Base-by-base conservation (phyloP, 2,113 vertebrate genomes). In the Trichechus manatus region DNA sequence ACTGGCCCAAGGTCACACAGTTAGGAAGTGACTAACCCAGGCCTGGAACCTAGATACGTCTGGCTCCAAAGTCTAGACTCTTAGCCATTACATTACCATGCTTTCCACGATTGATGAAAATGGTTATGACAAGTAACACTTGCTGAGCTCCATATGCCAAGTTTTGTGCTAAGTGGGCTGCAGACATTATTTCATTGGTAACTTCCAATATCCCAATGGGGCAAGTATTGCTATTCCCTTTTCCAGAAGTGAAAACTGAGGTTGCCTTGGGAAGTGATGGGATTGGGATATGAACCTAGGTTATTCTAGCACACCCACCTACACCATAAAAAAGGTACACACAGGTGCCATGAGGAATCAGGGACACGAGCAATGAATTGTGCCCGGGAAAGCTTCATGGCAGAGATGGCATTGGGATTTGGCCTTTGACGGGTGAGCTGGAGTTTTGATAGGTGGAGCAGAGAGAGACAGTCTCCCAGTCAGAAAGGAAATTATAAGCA, bases 1-100 rank as follows among this genome's bases (percentile, higher is more conserved):
- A 95, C 89, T 87, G 79, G 44, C 20, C n/a, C 20, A 96, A 94
- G 91, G 91, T 92, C 95, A 87, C 33, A 81, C 50, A 56, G 82
- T 90, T 89, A 95, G 53, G 50, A 92, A 78, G 47, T 95, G 75
- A 83, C 5, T 3, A 63, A 85, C 82, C 36, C 61, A 74, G 25
- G 25, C 27, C 89, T 83, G 78, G 81, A 92, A 84, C 11, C 68
- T 93, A 89, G 15, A 59, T 80, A 68, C n/a, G 15, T 80, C 68
- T 93, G 87, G 31, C 29, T 91, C 66, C 22, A 42, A 80, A 93
- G 44, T 83, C 72, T 19, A 79, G 17, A 59, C 15, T 95, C 50
- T 64, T 87, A 83, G 61, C 20, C 22, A 14, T 83, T 68, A 90
- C 29, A 56, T 85, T 50, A 25, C 79, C 15, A 9, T 87, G 61